A percentile compares a stretch with the other conserved stretches of the same genome.
Conservation (phyloP, 2,888 invertebrate species). For the Pelosia muscerda region DNA sequence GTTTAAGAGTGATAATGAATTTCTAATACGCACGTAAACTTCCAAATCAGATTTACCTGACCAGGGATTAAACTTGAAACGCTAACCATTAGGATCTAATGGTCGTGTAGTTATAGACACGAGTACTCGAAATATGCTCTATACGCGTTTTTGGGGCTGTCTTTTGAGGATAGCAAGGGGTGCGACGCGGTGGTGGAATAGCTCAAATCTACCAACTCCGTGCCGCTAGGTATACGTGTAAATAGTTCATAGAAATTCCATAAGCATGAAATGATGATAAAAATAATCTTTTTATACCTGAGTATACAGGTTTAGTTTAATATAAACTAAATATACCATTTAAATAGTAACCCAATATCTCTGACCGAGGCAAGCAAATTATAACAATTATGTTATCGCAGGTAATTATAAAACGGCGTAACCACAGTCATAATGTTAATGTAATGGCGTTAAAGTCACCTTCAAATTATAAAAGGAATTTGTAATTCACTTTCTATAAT, state of each 20-base stretch:
- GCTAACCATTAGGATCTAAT: neutral
- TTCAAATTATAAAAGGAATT: neutral
- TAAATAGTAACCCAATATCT: neutral
- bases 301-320: neutral
- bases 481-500: neutral
- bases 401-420: neutral
- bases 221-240: too few species aligned
- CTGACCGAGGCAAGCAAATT: neutral
- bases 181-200: too few species aligned
- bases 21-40: neutral
- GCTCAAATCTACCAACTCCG: too few species aligned
- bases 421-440: neutral
- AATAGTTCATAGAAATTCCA: too few species aligned
- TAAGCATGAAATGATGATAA: too few species aligned
- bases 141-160: too few species aligned
- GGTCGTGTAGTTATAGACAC: too few species aligned
- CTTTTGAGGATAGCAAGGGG: too few species aligned
- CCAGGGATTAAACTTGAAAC: neutral
- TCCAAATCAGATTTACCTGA: neutral
- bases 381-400: constrained; percentile 2
- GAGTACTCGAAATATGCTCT: too few species aligned
- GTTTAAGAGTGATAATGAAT: neutral
- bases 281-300: too few species aligned
- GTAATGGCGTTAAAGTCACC: neutral
- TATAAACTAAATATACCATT: neutral